Conservation (phyloP, 2,888 invertebrate genomes). For the Bembecia ichneumoniformis region DNA sequence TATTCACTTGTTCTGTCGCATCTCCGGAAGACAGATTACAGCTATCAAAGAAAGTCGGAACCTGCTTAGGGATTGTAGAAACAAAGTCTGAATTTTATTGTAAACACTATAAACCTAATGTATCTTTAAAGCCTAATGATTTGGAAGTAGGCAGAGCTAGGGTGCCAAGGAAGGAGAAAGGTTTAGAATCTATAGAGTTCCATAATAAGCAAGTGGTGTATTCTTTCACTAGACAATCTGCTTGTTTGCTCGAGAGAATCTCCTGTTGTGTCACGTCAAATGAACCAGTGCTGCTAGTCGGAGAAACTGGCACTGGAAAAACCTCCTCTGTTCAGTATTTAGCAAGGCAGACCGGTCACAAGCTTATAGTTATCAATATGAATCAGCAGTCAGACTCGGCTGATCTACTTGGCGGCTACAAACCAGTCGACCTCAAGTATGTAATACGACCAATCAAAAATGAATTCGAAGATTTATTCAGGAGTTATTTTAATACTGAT, state of each 20-base stretch:
- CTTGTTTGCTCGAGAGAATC: conserved; percentile 88
- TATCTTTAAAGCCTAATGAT: conserved; percentile 68
- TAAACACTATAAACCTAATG: conserved; percentile 82
- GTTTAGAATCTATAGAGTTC: conserved; percentile 44
- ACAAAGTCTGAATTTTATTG: conserved; percentile 87
- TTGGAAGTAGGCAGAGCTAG: conserved; percentile 82
- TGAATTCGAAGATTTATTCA: conserved; percentile 88
- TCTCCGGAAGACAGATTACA: conserved; percentile 76
- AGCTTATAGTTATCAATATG: conserved; percentile 95
- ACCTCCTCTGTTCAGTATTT: conserved; percentile 95
- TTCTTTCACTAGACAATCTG: conserved; percentile 86
- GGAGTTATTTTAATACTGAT: conserved; percentile 80
- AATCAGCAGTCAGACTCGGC: conserved; percentile 98
- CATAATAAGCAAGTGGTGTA: conserved; percentile 72
- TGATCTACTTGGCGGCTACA: conserved; percentile 96
- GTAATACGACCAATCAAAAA: conserved; percentile 85
- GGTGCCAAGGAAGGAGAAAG: conserved; percentile 56
- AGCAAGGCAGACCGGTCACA: conserved; percentile 86
- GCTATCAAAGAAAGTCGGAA: conserved; percentile 82
- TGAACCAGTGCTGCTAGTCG: conserved; percentile 95
- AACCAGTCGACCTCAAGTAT: conserved; percentile 92
- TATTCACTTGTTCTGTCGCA: conserved; percentile 87
- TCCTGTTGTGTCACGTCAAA: conserved; percentile 85
- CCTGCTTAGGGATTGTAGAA: conserved; percentile 85
- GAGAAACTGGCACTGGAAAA: conserved; percentile 99